These are phyloP conservation scores for Heteromurus nitidus DNA, from an alignment of 2,888 invertebrate genomes.

Conservation along the genomic window DNA sequence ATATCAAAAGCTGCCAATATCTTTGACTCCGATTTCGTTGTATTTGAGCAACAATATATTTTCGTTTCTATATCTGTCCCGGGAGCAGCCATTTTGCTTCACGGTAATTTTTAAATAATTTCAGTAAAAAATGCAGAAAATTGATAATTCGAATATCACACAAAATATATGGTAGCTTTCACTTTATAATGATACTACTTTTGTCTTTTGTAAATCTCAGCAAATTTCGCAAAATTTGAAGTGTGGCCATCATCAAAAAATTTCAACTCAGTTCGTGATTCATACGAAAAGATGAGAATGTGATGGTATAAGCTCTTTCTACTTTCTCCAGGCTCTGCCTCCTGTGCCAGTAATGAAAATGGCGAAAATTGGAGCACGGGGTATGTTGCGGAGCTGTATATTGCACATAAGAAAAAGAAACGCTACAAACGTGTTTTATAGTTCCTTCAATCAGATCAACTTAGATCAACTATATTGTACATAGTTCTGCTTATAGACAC, in stretches of 20 bases:
- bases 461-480: too few relatives aligned
- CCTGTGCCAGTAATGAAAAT: constrained; percentile 11
- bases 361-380: constrained; percentile 25
- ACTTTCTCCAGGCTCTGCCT: not conserved
- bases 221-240: too few relatives aligned
- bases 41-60: constrained; percentile 72
- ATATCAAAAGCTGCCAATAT: constrained; percentile 69
- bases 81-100: constrained; percentile 47
- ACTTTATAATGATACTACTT: not conserved
- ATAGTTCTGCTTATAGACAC: too few relatives aligned
- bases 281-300: not conserved
- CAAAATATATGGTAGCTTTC: not conserved
- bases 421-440: not conserved
- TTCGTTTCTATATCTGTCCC: constrained; percentile 64
- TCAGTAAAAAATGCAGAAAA: too few relatives aligned
- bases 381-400: not conserved
- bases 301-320: not conserved
- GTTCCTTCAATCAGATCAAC: not conserved
- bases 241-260: too few relatives aligned
- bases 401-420: too few relatives aligned
- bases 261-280: too few relatives aligned
- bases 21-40: constrained; percentile 67
- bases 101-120: not conserved
- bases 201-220: too few relatives aligned
- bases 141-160: too few relatives aligned